Evolutionary conservation across 1,140 invertebrate genomes (phyloP), one percentile per base, ranked within the genome.

Genomic region (Zaprionus gabonicus): DNA sequence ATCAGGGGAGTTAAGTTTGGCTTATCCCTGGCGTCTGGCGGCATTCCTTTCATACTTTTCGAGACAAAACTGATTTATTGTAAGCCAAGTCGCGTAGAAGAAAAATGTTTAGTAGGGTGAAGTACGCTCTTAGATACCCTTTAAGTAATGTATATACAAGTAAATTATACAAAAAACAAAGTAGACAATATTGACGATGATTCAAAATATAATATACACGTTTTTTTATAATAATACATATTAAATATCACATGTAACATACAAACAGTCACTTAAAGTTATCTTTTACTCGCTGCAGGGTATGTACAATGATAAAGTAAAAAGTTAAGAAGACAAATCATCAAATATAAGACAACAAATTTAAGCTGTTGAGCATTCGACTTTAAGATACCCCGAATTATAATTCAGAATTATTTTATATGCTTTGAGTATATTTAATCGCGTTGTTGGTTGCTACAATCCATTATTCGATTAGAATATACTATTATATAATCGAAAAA

Each of bases 11-110:
- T 66, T 65, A 23, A 72, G 65, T 57, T 66, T 72, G 59, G 44
- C 41, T 71, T 58, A 70, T 46, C 12, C 23, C 31, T 28, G 23
- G 4, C 3, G 23, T 15, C 34, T 68, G 51, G 5, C 36, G 53
- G 25, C 25, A 68, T 73, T 68, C 46, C 27, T 31, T 58, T 28
- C 27, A 31, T 38, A 34, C 12, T 72, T 58, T 49, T 20, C 6
- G 27, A 68, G 58, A 63, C 17, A 56, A 56, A 77, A 75, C 59
- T 77, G 38, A 77, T 77, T 77, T 77, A 77, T 73, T 58, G 64
- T 65, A 38, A 2, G 58, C 64, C 76, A 76, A 69, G 65, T 78
- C 44, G 55, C 55, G 46, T 60, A 44, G 44, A 57, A 17, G 41
- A 7, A 9, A 5, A 44, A 1, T 6, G 6, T n/a, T 23, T 23